Percentiles rank a stretch among this genome's conserved stretches.
phyloP scores from a whole-genome alignment of 2,888 invertebrate genomes.

The Euzophera pinguis region DNA sequence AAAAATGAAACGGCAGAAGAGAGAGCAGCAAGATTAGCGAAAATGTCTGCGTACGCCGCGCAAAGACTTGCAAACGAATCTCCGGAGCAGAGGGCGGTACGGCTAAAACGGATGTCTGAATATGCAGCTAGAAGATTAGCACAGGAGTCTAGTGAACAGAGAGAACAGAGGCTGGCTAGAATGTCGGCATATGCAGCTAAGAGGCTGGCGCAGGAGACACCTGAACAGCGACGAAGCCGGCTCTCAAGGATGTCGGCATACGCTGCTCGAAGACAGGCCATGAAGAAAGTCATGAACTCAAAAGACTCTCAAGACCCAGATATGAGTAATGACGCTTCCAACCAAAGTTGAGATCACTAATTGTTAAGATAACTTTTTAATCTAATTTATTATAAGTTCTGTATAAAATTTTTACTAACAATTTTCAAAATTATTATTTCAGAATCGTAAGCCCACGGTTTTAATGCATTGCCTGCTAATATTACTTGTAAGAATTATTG shows the following conservation, averaged over 20 bases:
- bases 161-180: conserved; percentile 57
- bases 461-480: neutral
- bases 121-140: conserved; percentile 65
- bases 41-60: conserved; percentile 72
- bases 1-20: conserved; percentile 55
- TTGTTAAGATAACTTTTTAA: neutral
- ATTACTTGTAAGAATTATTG: no score
- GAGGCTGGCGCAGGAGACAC: conserved; percentile 62
- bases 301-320: conserved; percentile 17
- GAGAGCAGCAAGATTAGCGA: conserved; percentile 54
- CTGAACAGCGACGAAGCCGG: conserved; percentile 57
- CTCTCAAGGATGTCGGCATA: conserved; percentile 67
- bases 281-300: conserved; percentile 39
- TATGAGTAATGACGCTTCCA: conserved; percentile 21
- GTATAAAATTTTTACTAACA: conserved; percentile 3
- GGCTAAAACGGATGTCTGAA: conserved; percentile 68
- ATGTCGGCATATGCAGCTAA: conserved; percentile 72
- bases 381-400: neutral
- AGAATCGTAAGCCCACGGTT: neutral
- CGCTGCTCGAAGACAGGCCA: conserved; percentile 59
- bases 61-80: conserved; percentile 64
- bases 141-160: conserved; percentile 58
- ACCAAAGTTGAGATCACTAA: conserved; percentile 35
- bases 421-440: neutral
- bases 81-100: conserved; percentile 55